Evolutionary conservation across 2,113 vertebrate genomes (phyloP).

Genomic region (Cathartes aura): DNA sequence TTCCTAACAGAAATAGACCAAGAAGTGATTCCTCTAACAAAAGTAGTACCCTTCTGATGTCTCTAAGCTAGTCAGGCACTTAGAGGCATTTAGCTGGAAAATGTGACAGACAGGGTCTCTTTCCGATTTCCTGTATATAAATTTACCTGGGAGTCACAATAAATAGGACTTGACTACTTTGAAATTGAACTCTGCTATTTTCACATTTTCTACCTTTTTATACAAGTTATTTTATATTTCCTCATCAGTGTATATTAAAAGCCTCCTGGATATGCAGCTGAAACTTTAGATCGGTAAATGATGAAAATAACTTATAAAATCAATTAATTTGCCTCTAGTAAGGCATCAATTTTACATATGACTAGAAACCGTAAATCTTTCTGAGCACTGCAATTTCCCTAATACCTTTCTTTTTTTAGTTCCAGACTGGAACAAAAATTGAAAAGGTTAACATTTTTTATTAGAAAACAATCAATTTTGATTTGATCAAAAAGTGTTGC

Average conservation of each 20-base stretch:
- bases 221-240: not conserved
- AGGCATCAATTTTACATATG: not conserved
- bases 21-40: not conserved
- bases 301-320: slow-evolving; percentile 32
- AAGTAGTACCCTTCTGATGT: not conserved
- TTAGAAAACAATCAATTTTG: slow-evolving; percentile 14
- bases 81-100: not conserved
- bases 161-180: not conserved
- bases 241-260: not conserved
- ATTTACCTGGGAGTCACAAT: not conserved
- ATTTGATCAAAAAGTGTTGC: not conserved
- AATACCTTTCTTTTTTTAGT: not conserved
- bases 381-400: not conserved
- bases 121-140: not conserved
- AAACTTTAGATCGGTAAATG: not conserved
- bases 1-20: not conserved
- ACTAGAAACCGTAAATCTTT: not conserved
- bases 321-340: slow-evolving; percentile 26
- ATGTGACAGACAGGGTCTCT: not conserved
- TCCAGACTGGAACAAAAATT: not conserved
- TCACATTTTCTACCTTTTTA: not conserved
- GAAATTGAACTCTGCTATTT: not conserved
- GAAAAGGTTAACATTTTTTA: not conserved
- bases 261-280: not conserved
- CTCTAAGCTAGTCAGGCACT: not conserved